Percentiles rank a stretch among this genome's conserved stretches.
Conservation (phyloP, 2,888 invertebrate species). For the Agrotis clavis region DNA sequence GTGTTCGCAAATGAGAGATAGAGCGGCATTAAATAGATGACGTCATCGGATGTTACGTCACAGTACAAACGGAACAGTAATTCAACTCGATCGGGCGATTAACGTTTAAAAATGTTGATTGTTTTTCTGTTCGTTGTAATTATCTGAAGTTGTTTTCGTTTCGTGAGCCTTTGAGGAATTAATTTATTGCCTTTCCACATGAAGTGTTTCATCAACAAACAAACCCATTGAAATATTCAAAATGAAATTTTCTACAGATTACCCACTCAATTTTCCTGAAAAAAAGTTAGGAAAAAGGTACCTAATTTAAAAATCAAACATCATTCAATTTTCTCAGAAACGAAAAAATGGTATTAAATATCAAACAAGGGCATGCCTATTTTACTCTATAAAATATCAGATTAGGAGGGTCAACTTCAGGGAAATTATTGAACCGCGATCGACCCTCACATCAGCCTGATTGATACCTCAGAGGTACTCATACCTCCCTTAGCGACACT, state of each 20-base stretch:
- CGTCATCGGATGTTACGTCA: conserved; percentile 52
- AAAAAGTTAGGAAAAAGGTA: not conserved
- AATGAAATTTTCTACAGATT: not conserved
- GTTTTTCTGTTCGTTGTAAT: conserved; percentile 22
- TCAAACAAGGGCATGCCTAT: conserved; percentile 19
- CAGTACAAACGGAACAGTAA: conserved; percentile 46
- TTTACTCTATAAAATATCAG: conserved; percentile 34
- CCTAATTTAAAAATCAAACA: not conserved
- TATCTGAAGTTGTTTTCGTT: conserved; percentile 24
- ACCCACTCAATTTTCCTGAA: not conserved
- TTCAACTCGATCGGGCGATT: conserved; percentile 45
- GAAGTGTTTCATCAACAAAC: not conserved
- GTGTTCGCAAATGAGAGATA: conserved; percentile 62
- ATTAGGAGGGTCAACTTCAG: conserved; percentile 49
- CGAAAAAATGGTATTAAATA: conserved; percentile 12
- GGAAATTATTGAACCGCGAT: conserved; percentile 44
- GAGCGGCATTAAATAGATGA: conserved; percentile 62
- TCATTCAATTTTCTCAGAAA: not conserved
- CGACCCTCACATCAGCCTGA: conserved; percentile 45
- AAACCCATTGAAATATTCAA: not conserved
- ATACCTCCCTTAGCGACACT: conserved; percentile 22
- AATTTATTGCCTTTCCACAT: conserved; percentile 9
- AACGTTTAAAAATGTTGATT: conserved; percentile 36
- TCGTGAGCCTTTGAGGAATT: conserved; percentile 4
- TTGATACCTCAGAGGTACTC: conserved; percentile 58